Conservation (phyloP, 2,113 vertebrate genomes). For the Megaceryle torquata region DNA sequence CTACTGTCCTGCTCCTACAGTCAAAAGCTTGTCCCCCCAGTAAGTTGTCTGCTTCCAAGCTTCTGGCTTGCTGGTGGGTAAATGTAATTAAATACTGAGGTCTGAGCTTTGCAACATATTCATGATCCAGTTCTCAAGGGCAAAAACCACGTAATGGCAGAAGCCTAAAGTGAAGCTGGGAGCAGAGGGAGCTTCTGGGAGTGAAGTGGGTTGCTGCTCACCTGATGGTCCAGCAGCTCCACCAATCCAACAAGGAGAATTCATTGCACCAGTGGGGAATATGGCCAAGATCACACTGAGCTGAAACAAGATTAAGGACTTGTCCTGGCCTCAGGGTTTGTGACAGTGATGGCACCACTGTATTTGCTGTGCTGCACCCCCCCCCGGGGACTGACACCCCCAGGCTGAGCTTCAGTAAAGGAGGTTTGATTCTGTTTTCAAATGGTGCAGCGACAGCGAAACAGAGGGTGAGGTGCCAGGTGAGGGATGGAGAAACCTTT, state of each 20-base stretch:
- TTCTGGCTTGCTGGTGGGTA: background rate
- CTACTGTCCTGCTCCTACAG: background rate
- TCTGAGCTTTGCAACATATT: background rate
- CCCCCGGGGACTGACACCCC: no score
- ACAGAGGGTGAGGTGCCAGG: background rate
- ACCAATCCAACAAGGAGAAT: background rate
- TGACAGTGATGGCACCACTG: rapidly evolving
- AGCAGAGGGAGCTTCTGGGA: no score
- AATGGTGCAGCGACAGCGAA: background rate
- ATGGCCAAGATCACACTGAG: rapidly evolving
- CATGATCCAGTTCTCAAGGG: background rate
- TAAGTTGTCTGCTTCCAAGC: background rate
- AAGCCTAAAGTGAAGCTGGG: background rate
- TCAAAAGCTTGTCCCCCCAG: background rate
- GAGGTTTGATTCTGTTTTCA: background rate
- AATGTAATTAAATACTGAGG: background rate
- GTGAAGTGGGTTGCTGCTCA: background rate
- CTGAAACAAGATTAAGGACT: background rate
- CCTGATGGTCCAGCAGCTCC: background rate
- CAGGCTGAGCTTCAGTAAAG: background rate
- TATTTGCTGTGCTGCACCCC: background rate
- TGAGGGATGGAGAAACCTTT: background rate
- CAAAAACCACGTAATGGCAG: background rate
- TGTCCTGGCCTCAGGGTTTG: background rate
- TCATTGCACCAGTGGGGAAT: background rate